Evolutionary conservation across 2,113 vertebrate species (phyloP), one percentile per base, ranked within the genome.

Genomic region (Dendrocopos noguchii): DNA sequence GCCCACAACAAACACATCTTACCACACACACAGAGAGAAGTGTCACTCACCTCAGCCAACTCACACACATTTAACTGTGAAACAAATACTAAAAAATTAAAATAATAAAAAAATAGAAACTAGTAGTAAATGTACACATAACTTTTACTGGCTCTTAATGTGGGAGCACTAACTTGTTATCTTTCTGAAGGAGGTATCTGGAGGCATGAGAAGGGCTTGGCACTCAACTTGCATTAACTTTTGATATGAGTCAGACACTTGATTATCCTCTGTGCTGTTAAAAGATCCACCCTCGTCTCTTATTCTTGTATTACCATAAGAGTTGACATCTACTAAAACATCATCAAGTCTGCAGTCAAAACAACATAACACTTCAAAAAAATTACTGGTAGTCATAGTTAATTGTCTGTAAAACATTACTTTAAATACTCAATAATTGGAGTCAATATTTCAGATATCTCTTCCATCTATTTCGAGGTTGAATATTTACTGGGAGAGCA

Each of bases 261-360:
- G 94, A 89, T 84, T 93, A 82, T 94, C 86, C 78, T 92, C 76
- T 67, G 33, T 89, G 84, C 75, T 56, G 68, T 33, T 91, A 76
- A 91, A 95, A 95, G 94, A 93, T 80, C 91, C 80, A 88, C 89
- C 84, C 80, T 91, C 28, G 0, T 60, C 81, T 94, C 89, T 88
- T 91, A 89, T 82, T 88, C 65, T 44, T 83, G 2, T 61, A 82
- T 74, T 92, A 88, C 81, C 67, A 19, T 44, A 64, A 77, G 67
- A 94, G 64, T 22, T 96, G 91, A 92, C 87, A 94, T 53, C 92
- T 80, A 87, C 79, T 93, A 85, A 89, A 95, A 92, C 60, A 94
- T 52, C 78, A 74, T 95, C 80, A 93, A 47, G 75, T 74, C 89
- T 60, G 71, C 75, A 93, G 91, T 95, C 91, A 96, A 95, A 96